These are phyloP conservation scores for Dasypus novemcinctus DNA, from an alignment of 2,113 vertebrate genomes.

Conservation along the genomic window DNA sequence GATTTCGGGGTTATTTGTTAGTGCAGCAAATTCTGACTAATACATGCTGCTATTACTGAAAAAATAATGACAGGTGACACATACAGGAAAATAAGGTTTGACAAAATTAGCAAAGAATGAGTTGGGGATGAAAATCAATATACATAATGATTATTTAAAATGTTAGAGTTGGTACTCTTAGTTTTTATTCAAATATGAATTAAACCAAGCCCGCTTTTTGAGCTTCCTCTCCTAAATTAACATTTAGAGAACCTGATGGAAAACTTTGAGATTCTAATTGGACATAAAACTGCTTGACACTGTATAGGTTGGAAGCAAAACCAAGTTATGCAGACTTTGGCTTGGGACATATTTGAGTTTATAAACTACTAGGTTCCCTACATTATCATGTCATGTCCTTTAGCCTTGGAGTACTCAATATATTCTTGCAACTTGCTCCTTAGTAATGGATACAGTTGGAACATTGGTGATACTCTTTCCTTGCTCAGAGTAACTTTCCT, in stretches of 20 bases:
- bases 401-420: background rate
- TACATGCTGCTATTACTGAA: background rate
- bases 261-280: background rate
- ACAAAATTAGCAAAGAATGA: background rate
- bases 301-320: background rate
- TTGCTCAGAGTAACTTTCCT: background rate
- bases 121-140: background rate
- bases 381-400: background rate
- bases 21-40: background rate
- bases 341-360: background rate
- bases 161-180: background rate
- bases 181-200: slow-evolving; percentile 13
- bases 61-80: background rate
- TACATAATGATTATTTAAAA: background rate
- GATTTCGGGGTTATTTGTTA: background rate
- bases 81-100: background rate
- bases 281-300: background rate
- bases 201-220: background rate
- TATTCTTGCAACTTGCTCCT: background rate
- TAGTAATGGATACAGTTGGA: background rate
- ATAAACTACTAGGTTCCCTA: background rate
- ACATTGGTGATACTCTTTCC: background rate
- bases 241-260: background rate
- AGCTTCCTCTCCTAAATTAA: background rate
- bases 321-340: background rate